Evolutionary conservation across 1,140 invertebrate genomes (phyloP), one percentile per base, ranked within the genome.

Genomic region (Zaprionus lachaisei): DNA sequence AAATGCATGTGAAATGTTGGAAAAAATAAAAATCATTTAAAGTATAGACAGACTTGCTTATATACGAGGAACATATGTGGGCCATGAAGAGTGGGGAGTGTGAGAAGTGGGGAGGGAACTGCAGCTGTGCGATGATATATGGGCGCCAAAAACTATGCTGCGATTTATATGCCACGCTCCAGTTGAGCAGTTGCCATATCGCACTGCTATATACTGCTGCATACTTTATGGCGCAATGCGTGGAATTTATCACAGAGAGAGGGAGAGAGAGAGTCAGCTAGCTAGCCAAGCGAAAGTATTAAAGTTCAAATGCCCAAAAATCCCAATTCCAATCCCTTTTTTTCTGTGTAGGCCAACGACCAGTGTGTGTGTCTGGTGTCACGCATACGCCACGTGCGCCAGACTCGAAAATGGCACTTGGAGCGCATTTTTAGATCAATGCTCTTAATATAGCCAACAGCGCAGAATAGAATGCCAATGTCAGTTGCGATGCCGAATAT

Each of bases 1-100:
- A 86, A 85, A 85, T 85, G 79, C 79, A 85, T 79, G 82, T 81
- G 78, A 87, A 81, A 87, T 89, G 81, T 89, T 87, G 84, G 72
- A 85, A 82, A 77, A 61, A 75, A 81, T 68, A 72, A 80, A 60
- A 85, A 77, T 66, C 79, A 63, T 69, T 75, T 77, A 70, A 68
- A 61, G 61, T 54, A 63, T 31, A 37, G 26, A 54, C 2, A 54
- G 26, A 15, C 14, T 41, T 58, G 24, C 6, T 22, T 28, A 49
- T 47, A 49, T 47, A 41, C 26, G 5, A 5, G 22, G n/a, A 37
- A 3, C 24, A 38, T 24, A 47, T 44, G 41, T 38, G 37, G 57
- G 2, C 57, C 15, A 44, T 38, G 17, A 7, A 28, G 28, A 31
- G 28, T 28, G 2, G 2, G 26, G 5, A 7, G 6, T 28, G 5